Evolutionary conservation across 2,113 vertebrate species (phyloP), one percentile per base, ranked within the genome.

Genomic region (Osmerus mordax): DNA sequence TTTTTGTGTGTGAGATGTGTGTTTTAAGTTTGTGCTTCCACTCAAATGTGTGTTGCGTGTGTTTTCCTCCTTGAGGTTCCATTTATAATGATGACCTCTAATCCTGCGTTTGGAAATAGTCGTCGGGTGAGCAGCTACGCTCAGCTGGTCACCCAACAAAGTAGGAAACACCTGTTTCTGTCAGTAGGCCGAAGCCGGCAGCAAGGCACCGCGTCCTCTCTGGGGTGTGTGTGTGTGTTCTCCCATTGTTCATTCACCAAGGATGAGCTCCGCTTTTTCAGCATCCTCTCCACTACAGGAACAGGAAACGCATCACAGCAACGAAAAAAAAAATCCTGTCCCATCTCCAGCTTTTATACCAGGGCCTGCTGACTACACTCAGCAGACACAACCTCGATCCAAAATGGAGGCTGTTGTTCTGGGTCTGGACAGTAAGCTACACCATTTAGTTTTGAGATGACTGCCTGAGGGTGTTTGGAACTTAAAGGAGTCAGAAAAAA

Each of bases 121-220:
- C 9, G 41, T 47, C 6, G 41, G 53, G 66, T 29, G 58, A 12
- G 67, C 58, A 9, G 47, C 56, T 74, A 29, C 66, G 52, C 52
- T 78, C 60, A 70, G 69, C 73, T 79, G 79, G 74, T 73, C 41
- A 29, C 63, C 61, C 77, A 69, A 58, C 70, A 69, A 54, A 74
- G 81, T 70, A 79, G 89, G 88, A 90, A 90, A 76, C 89, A 92
- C 90, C 90, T 91, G 91, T 72, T 59, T 70, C 62, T 77, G 78
- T 82, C 60, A 78, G 73, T 78, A 80, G 67, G 16, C 16, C 28
- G 14, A 60, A 16, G 23, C 60, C 51, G 68, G 72, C 72, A 59
- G 65, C 1, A 51, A 9, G 67, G 65, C 84, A 76, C 79, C 36
- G 19, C 54, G 60, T 72, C 67, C 63, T 55, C 53, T 25, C 41